phyloP scores from a whole-genome alignment of 2,888 invertebrate genomes.

The Brachypalpus laphriformis region DNA sequence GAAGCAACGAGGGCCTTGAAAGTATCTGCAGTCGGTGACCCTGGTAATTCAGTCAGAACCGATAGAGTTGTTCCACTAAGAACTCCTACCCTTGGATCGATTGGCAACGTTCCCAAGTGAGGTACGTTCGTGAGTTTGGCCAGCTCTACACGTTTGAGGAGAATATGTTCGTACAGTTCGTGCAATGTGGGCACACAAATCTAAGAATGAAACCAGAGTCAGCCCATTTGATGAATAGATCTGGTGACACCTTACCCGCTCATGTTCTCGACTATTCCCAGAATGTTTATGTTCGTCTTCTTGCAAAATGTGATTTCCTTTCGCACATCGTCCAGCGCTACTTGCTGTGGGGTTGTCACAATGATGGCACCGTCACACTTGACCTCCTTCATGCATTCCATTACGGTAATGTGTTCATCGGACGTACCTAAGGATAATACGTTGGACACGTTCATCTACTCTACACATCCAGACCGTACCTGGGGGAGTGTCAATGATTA shows the following conservation, averaged over 20 bases:
- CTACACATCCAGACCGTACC: constrained; percentile 83
- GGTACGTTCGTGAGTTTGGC: constrained; percentile 90
- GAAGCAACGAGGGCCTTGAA: constrained; percentile 86
- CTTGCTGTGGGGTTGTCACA: constrained; percentile 97
- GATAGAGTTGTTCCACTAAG: constrained; percentile 88
- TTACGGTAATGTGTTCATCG: constrained; percentile 98
- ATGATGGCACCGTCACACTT: constrained; percentile 94
- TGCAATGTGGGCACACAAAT: constrained; percentile 95
- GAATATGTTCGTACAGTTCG: constrained; percentile 96
- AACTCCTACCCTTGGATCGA: constrained; percentile 90
- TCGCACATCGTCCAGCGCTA: constrained; percentile 96
- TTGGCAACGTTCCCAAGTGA: constrained; percentile 92
- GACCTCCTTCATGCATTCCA: constrained; percentile 91
- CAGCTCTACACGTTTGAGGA: constrained; percentile 93
- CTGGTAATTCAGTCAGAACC: constrained; percentile 87
- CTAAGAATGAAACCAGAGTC: constrained; percentile 79
- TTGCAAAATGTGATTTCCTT: constrained; percentile 97
- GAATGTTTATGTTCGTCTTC: constrained; percentile 93
- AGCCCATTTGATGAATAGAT: background rate
- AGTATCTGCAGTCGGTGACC: constrained; percentile 88
- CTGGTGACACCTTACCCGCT: constrained; percentile 87
- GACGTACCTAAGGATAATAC: constrained; percentile 87
- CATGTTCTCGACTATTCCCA: constrained; percentile 98
- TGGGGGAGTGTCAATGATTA: constrained; percentile 99
- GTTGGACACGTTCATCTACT: background rate